Evolutionary conservation across 2,113 vertebrate genomes (phyloP), one percentile per base, ranked within the genome.

Genomic region (Heterotilapia buettikoferi): DNA sequence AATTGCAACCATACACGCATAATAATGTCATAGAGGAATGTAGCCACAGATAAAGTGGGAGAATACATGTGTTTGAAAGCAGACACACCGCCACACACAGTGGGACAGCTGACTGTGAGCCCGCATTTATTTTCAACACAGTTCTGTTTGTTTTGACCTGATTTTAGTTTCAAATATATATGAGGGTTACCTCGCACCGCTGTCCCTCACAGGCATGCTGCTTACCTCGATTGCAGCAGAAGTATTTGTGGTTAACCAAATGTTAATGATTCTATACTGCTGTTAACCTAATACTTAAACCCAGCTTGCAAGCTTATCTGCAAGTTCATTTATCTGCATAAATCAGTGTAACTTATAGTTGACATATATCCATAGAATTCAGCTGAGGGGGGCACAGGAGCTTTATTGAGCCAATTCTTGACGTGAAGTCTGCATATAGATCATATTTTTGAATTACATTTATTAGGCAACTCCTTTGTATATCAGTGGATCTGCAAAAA

Each of bases 51-150:
- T 68, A 0, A 40, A 40, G 0, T 40, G 63, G 63, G 33, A 38
- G 38, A 68, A 13, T 38, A 13, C 63, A 21, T 66, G 19, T 66
- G 33, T 68, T 68, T 21, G 63, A 68, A 40, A 40, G 19, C 36
- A 68, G n/a, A 40, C 2, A 5, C n/a, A 40, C 12, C 2, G n/a
- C 63, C n/a, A 24, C 63, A 3, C 36, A 21, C 36, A 68, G 19
- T 68, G 36, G 63, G 19, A 9, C 0, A 40, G 36, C 63, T 24
- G n/a, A 13, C 61, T 66, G 61, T n/a, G 19, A 66, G 33, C 10
- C 8, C 1, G 3, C 61, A 66, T 3, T 66, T 13, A 66, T 66
- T 38, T 38, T 66, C 61, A 5, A n/a, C 33, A 0, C 61, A 38
- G 10, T 66, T 66, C 18, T 66, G 0, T 66, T 66, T 66, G 19